phyloP scores from a whole-genome alignment of 2,113 vertebrate genomes.

The Cyprinodon brontotheroides region DNA sequence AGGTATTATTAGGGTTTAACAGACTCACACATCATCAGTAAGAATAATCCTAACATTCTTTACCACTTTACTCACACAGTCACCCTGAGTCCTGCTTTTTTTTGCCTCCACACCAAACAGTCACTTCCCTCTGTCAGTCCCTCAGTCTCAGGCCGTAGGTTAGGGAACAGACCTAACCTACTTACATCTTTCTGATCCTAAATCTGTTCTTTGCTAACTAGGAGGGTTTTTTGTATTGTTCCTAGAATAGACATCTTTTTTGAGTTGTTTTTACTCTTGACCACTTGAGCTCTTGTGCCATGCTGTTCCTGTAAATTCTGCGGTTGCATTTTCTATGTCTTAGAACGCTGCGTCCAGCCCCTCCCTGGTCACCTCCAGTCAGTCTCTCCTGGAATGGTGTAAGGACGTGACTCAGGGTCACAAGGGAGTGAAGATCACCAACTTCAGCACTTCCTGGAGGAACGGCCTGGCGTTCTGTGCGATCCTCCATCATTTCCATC shows the following conservation, averaged over 20 bases:
- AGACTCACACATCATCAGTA: too few relatives aligned
- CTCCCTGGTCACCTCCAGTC: constrained; percentile 78
- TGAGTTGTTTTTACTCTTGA: not conserved
- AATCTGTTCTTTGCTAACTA: not conserved
- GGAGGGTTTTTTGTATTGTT: not conserved
- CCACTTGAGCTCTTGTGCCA: not conserved
- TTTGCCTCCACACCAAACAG: too few relatives aligned
- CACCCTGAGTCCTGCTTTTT: too few relatives aligned
- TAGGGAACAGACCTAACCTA: too few relatives aligned
- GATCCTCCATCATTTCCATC: constrained; percentile 87
- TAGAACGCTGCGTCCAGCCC: constrained; percentile 41
- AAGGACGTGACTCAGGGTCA: constrained; percentile 83
- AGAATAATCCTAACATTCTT: too few relatives aligned
- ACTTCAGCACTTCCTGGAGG: constrained; percentile 92
- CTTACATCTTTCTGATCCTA: too few relatives aligned
- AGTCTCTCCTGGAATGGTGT: constrained; percentile 88
- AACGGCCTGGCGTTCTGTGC: constrained; percentile 90
- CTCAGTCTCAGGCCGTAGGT: too few relatives aligned
- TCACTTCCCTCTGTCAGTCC: too few relatives aligned
- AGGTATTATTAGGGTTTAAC: too few relatives aligned
- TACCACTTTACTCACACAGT: too few relatives aligned
- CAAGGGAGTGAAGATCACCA: constrained; percentile 84
- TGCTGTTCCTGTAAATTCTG: too few relatives aligned
- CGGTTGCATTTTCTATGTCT: constrained; percentile 9
- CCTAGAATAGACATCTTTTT: not conserved